Evolutionary conservation across 2,113 vertebrate genomes (phyloP).

Genomic region (Microtus richardsoni): DNA sequence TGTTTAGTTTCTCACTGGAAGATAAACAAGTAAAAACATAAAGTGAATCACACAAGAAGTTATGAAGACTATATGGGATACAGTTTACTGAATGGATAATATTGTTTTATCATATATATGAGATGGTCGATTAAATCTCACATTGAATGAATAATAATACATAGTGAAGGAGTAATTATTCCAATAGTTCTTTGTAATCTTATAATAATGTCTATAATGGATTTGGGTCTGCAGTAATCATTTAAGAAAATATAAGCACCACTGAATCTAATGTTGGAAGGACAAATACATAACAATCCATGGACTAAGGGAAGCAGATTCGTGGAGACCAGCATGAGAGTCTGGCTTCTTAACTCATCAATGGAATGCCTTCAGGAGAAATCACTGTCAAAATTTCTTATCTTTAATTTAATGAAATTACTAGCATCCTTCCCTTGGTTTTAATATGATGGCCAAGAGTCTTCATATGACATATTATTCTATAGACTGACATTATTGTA

Average conservation of each 20-base stretch:
- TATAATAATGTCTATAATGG: neutral
- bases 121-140: neutral
- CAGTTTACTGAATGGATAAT: neutral
- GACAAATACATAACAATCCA: neutral
- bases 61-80: neutral
- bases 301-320: neutral
- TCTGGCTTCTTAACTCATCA: neutral
- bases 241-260: neutral
- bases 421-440: neutral
- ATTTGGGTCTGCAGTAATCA: neutral
- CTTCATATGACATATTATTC: neutral
- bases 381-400: neutral
- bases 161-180: neutral
- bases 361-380: neutral
- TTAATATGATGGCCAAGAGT: neutral
- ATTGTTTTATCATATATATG: neutral
- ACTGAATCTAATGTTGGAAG: neutral
- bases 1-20: neutral
- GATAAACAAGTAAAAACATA: neutral
- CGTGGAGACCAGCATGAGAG: neutral
- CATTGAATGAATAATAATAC: neutral
- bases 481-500: neutral
- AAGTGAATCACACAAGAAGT: neutral
- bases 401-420: slow-evolving; percentile 15
- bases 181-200: neutral